A percentile compares a stretch with the other conserved stretches of the same genome.
These are phyloP conservation scores for Drosophila anceps DNA, from an alignment of 2,888 invertebrate genomes.

Conservation along the genomic window DNA sequence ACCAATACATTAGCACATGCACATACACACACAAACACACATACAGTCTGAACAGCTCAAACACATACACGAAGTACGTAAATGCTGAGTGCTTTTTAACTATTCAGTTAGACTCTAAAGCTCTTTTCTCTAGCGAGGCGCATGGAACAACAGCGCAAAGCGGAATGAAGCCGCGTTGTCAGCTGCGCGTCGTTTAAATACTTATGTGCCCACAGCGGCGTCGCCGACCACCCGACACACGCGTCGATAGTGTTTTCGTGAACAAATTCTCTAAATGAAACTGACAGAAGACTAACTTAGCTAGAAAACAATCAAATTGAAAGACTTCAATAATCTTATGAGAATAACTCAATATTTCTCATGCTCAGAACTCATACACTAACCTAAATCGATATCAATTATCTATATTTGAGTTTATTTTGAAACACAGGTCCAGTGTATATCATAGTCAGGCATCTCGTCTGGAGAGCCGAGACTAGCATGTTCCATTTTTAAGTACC, in stretches of 20 bases:
- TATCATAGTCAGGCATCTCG: neutral
- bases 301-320: neutral
- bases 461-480: neutral
- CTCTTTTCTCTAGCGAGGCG: slow-evolving; percentile 42
- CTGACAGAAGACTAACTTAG: neutral
- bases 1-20: slow-evolving; percentile 2
- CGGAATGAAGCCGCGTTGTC: slow-evolving; percentile 62
- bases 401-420: neutral
- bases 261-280: neutral
- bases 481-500: neutral
- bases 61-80: slow-evolving; percentile 48
- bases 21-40: slow-evolving; percentile 30
- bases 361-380: neutral
- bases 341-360: neutral
- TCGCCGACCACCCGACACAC: slow-evolving; percentile 51
- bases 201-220: slow-evolving; percentile 26
- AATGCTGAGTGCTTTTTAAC: slow-evolving; percentile 35
- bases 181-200: slow-evolving; percentile 62
- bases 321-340: neutral
- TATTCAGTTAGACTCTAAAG: neutral
- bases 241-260: slow-evolving; percentile 25
- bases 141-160: slow-evolving; percentile 60
- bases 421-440: neutral
- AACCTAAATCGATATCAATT: neutral
- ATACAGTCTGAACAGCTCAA: slow-evolving; percentile 13